Conservation (phyloP, 1,140 invertebrate species). For the Drosophila arawakana region DNA sequence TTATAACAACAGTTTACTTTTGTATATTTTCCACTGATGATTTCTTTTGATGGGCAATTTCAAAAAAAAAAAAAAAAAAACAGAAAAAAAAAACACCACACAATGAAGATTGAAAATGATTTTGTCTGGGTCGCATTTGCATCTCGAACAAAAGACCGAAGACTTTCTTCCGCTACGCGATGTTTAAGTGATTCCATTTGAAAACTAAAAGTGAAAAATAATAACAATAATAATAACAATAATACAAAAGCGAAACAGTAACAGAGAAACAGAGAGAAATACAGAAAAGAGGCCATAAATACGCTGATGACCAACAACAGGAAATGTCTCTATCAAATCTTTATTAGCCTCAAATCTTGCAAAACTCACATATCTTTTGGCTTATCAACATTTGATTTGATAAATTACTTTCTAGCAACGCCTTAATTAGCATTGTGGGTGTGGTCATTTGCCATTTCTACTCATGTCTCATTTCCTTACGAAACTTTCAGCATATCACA, state of each 20-base stretch:
- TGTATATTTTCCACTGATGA: slow-evolving; percentile 43
- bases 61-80: neutral
- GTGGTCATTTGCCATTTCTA: slow-evolving; percentile 9
- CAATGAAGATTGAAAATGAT: slow-evolving; percentile 54
- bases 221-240: slow-evolving; percentile 31
- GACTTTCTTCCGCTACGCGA: slow-evolving; percentile 34
- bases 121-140: slow-evolving; percentile 51
- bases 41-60: slow-evolving; percentile 74
- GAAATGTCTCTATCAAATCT: slow-evolving; percentile 18
- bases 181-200: slow-evolving; percentile 45
- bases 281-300: slow-evolving; percentile 28
- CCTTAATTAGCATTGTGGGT: slow-evolving; percentile 1
- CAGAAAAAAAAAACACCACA: slow-evolving; percentile 10
- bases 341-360: slow-evolving; percentile 9
- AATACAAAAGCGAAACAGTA: slow-evolving; percentile 4
- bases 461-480: slow-evolving; percentile 7
- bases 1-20: slow-evolving; percentile 24
- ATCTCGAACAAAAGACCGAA: slow-evolving; percentile 45
- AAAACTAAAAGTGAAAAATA: slow-evolving; percentile 53
- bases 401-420: neutral
- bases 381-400: slow-evolving; percentile 4
- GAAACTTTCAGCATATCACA: neutral
- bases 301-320: slow-evolving; percentile 39
- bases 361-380: neutral
- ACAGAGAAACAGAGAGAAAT: neutral